phyloP scores from a whole-genome alignment of 2,888 invertebrate species.

The Apomyelois bistriatella region DNA sequence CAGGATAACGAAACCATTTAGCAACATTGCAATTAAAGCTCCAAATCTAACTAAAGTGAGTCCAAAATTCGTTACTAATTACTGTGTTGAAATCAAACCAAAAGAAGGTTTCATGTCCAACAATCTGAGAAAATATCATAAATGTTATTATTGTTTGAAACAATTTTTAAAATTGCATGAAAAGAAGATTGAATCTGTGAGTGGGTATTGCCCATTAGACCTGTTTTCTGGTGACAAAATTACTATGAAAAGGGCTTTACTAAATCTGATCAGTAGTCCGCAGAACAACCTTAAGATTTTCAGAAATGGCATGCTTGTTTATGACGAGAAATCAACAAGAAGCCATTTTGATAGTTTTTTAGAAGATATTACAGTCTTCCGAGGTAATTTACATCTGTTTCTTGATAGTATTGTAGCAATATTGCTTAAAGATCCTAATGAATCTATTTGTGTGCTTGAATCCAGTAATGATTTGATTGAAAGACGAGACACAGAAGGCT shows the following conservation, averaged over 20 bases:
- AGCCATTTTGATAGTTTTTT: slow-evolving; percentile 36
- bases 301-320: slow-evolving; percentile 53
- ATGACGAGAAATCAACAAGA: slow-evolving; percentile 39
- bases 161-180: slow-evolving; percentile 77
- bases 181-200: slow-evolving; percentile 69
- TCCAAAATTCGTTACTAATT: slow-evolving; percentile 44
- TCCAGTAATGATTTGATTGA: slow-evolving; percentile 14
- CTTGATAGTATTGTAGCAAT: slow-evolving; percentile 52
- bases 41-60: slow-evolving; percentile 58
- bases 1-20: slow-evolving; percentile 62
- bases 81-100: slow-evolving; percentile 83
- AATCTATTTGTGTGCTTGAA: slow-evolving; percentile 21
- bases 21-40: slow-evolving; percentile 66
- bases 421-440: slow-evolving; percentile 34
- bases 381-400: slow-evolving; percentile 35
- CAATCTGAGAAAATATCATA: slow-evolving; percentile 46
- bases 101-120: slow-evolving; percentile 82
- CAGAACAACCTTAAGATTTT: slow-evolving; percentile 84
- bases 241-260: slow-evolving; percentile 78
- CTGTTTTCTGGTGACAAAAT: slow-evolving; percentile 82
- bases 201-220: slow-evolving; percentile 85
- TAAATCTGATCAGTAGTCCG: slow-evolving; percentile 74
- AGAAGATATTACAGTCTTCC: slow-evolving; percentile 34
- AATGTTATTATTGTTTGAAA: slow-evolving; percentile 80
- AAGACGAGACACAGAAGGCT: slow-evolving; percentile 22